Evolutionary conservation across 2,113 vertebrate species (phyloP), one percentile per base, ranked within the genome.

Genomic region (Tragelaphus buxtoni): DNA sequence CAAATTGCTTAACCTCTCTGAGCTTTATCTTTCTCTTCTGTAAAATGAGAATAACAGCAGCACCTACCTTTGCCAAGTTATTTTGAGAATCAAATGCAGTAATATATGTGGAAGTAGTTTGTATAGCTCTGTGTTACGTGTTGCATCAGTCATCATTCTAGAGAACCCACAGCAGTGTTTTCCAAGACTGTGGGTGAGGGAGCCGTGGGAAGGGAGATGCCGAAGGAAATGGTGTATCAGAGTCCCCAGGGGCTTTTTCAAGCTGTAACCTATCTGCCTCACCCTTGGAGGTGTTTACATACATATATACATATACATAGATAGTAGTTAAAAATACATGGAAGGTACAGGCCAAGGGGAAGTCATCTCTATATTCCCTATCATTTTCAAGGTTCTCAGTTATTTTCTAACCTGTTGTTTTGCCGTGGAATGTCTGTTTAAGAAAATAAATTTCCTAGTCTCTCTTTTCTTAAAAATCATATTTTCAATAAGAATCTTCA

Each of bases 41-140:
- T 85, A 61, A 84, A 92, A 53, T 93, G 88, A 96, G 95, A 91
- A 77, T 45, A 97, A 90, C 42, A 95, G 20, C 56, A 86, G 30
- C 84, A 86, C 63, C 49, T 92, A 80, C 88, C 80, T 69, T 90
- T 85, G 45, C 39, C 11, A n/a, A n/a, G 42, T 90, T 96, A 92
- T 86, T 97, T 94, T 91, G 83, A 96, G 92, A 97, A 8, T 89
- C 84, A 39, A 53, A 81, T 39, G 63, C 58, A 83, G 20, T 89
- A 47, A 92, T 85, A 14, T 60, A 61, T 76, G 72, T 93, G 81
- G 53, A 94, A 83, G 61, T 69, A 16, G 86, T 95, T 89, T 76
- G 53, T 76, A 87, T 94, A 94, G 90, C 51, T 82, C 85, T 32
- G 5, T 69, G 61, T 84, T 60, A 49, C 2, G 4, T 30, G 18